A percentile compares a stretch with the other conserved stretches of the same genome.
phyloP scores from a whole-genome alignment of 2,113 vertebrate genomes.

The Oenanthe melanoleuca region DNA sequence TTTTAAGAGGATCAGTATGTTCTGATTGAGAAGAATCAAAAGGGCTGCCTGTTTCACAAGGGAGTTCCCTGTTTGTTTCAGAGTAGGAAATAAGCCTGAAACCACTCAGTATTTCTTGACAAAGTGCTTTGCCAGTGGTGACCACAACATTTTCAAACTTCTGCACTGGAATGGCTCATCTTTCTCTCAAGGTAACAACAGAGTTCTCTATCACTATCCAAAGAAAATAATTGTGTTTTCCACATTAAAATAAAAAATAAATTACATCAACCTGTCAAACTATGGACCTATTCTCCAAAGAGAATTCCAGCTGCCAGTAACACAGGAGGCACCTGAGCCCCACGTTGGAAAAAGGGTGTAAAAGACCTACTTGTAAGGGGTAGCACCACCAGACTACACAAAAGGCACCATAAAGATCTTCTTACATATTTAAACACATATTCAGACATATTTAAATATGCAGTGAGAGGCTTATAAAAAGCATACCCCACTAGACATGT shows the following conservation, averaged over 20 bases:
- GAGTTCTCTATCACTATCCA: background rate
- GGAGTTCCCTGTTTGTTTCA: conserved; percentile 12
- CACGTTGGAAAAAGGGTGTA: background rate
- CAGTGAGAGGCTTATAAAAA: background rate
- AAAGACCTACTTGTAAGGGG: background rate
- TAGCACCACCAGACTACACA: background rate
- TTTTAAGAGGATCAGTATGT: background rate
- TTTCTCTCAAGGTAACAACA: conserved; percentile 6
- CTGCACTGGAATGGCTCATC: background rate
- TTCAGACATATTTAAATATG: background rate
- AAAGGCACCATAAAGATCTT: background rate
- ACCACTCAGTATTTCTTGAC: background rate
- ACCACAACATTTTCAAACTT: background rate
- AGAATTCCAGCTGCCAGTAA: background rate
- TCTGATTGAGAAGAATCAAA: background rate
- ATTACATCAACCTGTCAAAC: background rate
- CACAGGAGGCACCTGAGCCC: background rate
- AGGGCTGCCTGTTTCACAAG: background rate
- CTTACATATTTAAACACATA: background rate
- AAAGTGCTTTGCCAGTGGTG: background rate
- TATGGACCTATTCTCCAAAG: background rate
- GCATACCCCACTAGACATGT: background rate
- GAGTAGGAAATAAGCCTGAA: background rate
- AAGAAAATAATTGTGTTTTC: background rate
- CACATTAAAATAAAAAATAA: background rate